Conservation (phyloP, 1,140 invertebrate species). For the Bradynema listronoti region DNA sequence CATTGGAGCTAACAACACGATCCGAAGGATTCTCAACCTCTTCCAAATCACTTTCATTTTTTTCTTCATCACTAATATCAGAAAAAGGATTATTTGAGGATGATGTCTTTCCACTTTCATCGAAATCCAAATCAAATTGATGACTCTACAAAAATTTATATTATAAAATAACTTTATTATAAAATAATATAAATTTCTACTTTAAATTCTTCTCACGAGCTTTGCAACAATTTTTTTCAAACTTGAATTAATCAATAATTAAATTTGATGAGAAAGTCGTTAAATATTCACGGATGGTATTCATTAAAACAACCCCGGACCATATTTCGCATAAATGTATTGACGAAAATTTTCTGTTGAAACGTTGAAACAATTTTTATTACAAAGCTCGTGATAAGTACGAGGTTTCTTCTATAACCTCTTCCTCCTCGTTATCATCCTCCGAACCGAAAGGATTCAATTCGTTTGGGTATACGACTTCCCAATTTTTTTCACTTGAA, state of each 20-base stretch:
- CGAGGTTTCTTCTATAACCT: too few relatives aligned
- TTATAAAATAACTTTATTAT: too few relatives aligned
- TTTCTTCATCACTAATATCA: conserved; percentile 12
- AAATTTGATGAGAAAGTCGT: too few relatives aligned
- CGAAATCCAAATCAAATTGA: conserved; percentile 8
- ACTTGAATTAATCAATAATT: too few relatives aligned
- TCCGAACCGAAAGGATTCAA: conserved; percentile 18
- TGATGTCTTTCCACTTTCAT: conserved; percentile 6
- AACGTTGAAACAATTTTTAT: conserved; percentile 3
- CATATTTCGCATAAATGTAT: too few relatives aligned
- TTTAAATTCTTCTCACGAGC: too few relatives aligned
- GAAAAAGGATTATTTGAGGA: conserved; percentile 17
- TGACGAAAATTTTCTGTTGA: too few relatives aligned
- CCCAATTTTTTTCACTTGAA: conserved; percentile 17
- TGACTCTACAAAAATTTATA: conserved; percentile 4
- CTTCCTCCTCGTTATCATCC: conserved; percentile 16
- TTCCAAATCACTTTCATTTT: conserved; percentile 7
- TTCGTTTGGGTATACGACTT: conserved; percentile 10
- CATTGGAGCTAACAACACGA: conserved; percentile 8
- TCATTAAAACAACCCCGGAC: too few relatives aligned
- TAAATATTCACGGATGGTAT: too few relatives aligned
- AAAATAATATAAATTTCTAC: too few relatives aligned
- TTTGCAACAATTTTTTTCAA: too few relatives aligned
- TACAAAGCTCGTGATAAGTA: too few relatives aligned
- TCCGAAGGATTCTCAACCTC: conserved; percentile 8